Evolutionary conservation across 1,140 invertebrate genomes (phyloP).

Genomic region (Bicyclus anynana): DNA sequence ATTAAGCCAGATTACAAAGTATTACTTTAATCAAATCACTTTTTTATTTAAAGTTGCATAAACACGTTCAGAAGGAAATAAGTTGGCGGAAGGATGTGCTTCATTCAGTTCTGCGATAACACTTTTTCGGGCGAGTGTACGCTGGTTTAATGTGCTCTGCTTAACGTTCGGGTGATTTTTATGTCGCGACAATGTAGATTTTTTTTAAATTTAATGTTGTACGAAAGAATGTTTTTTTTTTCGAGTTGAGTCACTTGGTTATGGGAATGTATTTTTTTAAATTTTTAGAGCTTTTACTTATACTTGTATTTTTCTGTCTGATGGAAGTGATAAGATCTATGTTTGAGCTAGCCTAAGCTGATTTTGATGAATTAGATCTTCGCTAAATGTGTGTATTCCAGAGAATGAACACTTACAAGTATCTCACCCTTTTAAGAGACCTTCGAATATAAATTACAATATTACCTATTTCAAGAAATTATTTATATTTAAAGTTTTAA

Average conservation of each 20-base stretch:
- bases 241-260: neutral
- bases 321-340: too few relatives aligned
- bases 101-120: slow-evolving; percentile 29
- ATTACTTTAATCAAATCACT: too few relatives aligned
- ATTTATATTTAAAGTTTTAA: too few relatives aligned
- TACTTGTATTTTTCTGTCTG: too few relatives aligned
- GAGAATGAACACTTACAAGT: too few relatives aligned
- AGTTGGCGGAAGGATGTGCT: slow-evolving; percentile 25
- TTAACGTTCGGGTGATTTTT: slow-evolving; percentile 26
- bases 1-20: too few relatives aligned
- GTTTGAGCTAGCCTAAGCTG: too few relatives aligned
- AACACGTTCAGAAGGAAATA: neutral
- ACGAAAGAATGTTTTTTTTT: neutral
- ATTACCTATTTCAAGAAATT: too few relatives aligned
- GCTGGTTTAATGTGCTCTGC: slow-evolving; percentile 26
- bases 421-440: too few relatives aligned
- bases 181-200: slow-evolving; percentile 12
- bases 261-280: neutral
- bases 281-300: neutral
- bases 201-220: slow-evolving; percentile 6
- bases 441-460: too few relatives aligned
- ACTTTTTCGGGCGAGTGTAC: slow-evolving; percentile 31
- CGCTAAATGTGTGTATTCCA: too few relatives aligned
- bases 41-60: neutral
- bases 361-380: too few relatives aligned